A percentile compares a stretch with the other conserved stretches of the same genome.
Conservation (phyloP, 2,888 invertebrate genomes). For the Drosophila barbarae region DNA sequence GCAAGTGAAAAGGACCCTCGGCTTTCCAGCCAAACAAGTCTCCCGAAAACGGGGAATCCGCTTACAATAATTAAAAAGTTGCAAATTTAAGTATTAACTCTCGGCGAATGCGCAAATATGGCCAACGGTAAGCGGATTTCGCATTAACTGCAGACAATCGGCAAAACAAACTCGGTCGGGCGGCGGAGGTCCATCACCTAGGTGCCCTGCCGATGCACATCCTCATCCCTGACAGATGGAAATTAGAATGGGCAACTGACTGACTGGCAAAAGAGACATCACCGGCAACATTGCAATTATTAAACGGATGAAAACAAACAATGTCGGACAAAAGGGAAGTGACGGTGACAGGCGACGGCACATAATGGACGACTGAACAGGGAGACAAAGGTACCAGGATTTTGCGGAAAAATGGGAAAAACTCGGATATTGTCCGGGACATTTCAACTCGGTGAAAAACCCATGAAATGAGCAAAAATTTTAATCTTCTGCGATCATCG, state of each 20-base stretch:
- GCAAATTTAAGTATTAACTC: constrained; percentile 69
- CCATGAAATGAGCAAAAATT: constrained; percentile 69
- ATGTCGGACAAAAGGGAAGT: constrained; percentile 36
- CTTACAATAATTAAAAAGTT: constrained; percentile 75
- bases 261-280: constrained; percentile 51
- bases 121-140: constrained; percentile 68
- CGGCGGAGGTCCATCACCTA: constrained; percentile 25
- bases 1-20: constrained; percentile 11
- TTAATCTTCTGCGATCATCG: constrained; percentile 34
- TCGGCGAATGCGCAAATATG: constrained; percentile 68
- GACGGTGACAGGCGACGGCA: constrained; percentile 47
- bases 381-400: constrained; percentile 36
- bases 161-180: constrained; percentile 35
- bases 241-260: constrained; percentile 46
- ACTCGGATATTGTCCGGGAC: constrained; percentile 50
- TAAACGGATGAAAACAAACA: constrained; percentile 48
- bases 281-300: constrained; percentile 58
- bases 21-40: constrained; percentile 55
- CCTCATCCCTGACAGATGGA: constrained; percentile 43
- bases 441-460: constrained; percentile 37
- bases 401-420: constrained; percentile 35
- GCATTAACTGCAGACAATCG: constrained; percentile 51
- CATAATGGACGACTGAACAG: constrained; percentile 40
- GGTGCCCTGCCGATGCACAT: constrained; percentile 31
- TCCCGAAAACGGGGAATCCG: constrained; percentile 56